A percentile compares a stretch with the other conserved stretches of the same genome.
These are phyloP conservation scores for Urocynchramus pylzowi DNA, from an alignment of 2,113 vertebrate species.

Conservation along the genomic window DNA sequence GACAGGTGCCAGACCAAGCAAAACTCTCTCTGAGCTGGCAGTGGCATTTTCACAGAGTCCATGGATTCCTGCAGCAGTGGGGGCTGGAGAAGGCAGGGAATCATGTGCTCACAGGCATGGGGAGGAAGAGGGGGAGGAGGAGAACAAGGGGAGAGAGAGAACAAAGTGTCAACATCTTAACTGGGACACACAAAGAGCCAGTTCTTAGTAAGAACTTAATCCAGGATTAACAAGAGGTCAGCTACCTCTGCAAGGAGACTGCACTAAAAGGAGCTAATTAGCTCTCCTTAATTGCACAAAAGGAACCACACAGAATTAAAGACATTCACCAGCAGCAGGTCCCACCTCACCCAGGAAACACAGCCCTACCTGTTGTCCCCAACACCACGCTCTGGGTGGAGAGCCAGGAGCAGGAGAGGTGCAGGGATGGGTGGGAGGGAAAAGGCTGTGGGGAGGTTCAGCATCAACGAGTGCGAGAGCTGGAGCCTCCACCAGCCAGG, in stretches of 20 bases:
- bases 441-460: neutral
- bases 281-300: conserved; percentile 43
- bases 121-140: conserved; percentile 10
- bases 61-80: neutral
- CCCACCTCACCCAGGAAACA: neutral
- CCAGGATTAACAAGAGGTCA: conserved; percentile 75
- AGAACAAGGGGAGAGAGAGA: conserved; percentile 33
- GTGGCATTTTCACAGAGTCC: neutral
- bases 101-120: conserved; percentile 22
- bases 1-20: neutral
- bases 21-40: neutral
- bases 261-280: conserved; percentile 62
- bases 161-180: conserved; percentile 69
- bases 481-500: neutral
- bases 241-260: conserved; percentile 65
- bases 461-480: neutral
- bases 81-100: neutral
- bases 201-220: conserved; percentile 74
- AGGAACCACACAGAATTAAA: conserved; percentile 7
- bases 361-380: neutral
- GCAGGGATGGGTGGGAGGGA: neutral
- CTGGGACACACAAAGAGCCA: conserved; percentile 65
- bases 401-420: neutral
- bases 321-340: neutral
- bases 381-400: accelerated